phyloP scores from a whole-genome alignment of 23 tunicate species.

The Ciona savignyi region DNA sequence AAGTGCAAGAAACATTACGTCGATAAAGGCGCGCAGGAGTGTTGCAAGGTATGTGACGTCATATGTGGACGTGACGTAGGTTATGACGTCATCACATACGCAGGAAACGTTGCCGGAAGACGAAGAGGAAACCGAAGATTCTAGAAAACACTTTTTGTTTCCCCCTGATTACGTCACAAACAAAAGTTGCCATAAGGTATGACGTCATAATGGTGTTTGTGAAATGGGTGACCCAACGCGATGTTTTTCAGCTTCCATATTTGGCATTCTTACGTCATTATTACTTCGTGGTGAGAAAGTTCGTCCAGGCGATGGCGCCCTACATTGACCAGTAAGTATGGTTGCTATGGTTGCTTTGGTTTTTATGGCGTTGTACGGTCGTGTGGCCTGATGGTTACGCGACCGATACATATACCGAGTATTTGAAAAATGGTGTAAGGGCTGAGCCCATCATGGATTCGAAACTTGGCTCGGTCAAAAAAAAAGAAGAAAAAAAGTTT shows the following conservation, averaged over 20 bases:
- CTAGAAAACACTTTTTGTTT: conserved; percentile 47
- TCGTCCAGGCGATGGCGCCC: conserved; percentile 57
- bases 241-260: conserved; percentile 78
- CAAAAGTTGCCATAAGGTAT: neutral
- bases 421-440: too few species aligned
- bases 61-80: neutral
- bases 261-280: conserved; percentile 55
- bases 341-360: too few species aligned
- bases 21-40: conserved; percentile 24
- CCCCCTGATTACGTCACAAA: conserved; percentile 81
- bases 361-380: too few species aligned
- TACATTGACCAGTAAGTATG: conserved; percentile 65
- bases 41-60: neutral
- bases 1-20: conserved; percentile 67
- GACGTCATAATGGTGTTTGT: conserved; percentile 1
- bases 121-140: neutral
- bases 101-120: neutral
- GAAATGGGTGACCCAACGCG: too few species aligned
- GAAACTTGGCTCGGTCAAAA: too few species aligned
- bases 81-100: neutral
- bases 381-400: too few species aligned
- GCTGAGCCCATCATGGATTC: too few species aligned
- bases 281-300: conserved; percentile 60
- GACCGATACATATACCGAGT: too few species aligned
- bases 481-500: too few species aligned